phyloP scores from a whole-genome alignment of 2,888 invertebrate genomes.

The Capitulum mitella region DNA sequence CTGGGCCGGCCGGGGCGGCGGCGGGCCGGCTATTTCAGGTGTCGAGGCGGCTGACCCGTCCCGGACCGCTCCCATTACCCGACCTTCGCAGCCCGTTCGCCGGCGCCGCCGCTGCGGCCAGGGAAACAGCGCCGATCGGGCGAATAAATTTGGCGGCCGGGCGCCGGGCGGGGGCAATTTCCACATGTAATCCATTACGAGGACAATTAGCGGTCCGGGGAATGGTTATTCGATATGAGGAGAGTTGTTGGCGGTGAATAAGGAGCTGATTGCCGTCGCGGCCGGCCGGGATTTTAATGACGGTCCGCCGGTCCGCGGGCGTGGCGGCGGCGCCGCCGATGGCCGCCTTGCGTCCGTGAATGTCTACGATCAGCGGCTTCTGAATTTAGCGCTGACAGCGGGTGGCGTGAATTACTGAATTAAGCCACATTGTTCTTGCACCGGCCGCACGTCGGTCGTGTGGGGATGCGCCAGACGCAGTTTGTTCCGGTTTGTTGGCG shows the following conservation, averaged over 20 bases:
- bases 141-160: neutral
- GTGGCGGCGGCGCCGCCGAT: too few species aligned
- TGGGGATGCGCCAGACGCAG: too few species aligned
- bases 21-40: neutral
- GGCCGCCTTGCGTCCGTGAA: too few species aligned
- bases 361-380: too few species aligned
- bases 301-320: neutral
- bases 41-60: neutral
- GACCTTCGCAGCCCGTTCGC: neutral
- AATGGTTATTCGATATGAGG: neutral
- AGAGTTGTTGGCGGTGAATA: neutral
- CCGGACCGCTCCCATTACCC: neutral
- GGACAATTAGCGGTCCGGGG: neutral
- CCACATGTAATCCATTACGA: conserved; percentile 1
- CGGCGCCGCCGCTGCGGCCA: neutral
- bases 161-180: neutral
- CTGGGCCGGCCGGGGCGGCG: neutral
- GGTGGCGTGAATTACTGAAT: too few species aligned
- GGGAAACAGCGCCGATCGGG: neutral
- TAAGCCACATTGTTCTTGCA: too few species aligned
- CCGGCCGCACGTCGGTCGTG: too few species aligned
- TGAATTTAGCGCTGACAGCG: too few species aligned
- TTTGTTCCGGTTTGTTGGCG: too few species aligned
- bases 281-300: neutral
- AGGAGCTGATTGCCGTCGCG: neutral